Evolutionary conservation across 2,888 invertebrate species (phyloP).

Genomic region (Perizoma affinitatum): DNA sequence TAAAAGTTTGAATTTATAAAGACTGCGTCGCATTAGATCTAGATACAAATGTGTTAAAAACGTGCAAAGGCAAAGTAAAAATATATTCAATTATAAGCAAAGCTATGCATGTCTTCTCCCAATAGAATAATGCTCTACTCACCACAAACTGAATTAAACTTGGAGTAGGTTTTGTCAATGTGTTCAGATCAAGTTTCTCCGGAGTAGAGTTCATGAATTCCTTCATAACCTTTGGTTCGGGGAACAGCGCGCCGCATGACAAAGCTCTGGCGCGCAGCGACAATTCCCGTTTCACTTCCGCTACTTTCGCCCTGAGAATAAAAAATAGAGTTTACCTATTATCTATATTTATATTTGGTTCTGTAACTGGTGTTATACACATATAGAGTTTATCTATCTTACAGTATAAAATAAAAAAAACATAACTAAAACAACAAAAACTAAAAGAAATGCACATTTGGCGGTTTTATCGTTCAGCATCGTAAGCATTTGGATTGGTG

Average conservation of each 20-base stretch:
- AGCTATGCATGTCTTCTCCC: not conserved
- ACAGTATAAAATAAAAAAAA: too few relatives aligned
- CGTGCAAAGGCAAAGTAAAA: too few relatives aligned
- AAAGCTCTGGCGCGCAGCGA: conserved; percentile 88
- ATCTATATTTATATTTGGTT: too few relatives aligned
- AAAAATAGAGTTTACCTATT: not conserved
- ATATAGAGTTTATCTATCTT: too few relatives aligned
- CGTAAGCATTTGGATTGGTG: too few relatives aligned
- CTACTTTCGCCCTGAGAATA: conserved; percentile 83
- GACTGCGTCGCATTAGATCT: too few relatives aligned
- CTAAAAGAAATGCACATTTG: too few relatives aligned
- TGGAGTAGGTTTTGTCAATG: conserved; percentile 85
- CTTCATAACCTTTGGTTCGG: conserved; percentile 88
- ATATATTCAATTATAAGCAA: not conserved
- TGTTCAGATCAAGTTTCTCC: conserved; percentile 79
- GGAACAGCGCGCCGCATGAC: conserved; percentile 84
- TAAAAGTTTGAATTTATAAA: too few relatives aligned
- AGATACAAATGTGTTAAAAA: too few relatives aligned
- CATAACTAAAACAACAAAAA: too few relatives aligned
- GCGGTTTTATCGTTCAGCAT: too few relatives aligned
- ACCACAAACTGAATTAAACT: conserved; percentile 88
- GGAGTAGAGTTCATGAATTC: conserved; percentile 87
- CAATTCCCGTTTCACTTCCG: conserved; percentile 87
- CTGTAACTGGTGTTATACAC: too few relatives aligned
- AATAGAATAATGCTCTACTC: conserved; percentile 42